Evolutionary conservation across 2,888 invertebrate genomes (phyloP).

Genomic region (Ornithoptera alexandrae): DNA sequence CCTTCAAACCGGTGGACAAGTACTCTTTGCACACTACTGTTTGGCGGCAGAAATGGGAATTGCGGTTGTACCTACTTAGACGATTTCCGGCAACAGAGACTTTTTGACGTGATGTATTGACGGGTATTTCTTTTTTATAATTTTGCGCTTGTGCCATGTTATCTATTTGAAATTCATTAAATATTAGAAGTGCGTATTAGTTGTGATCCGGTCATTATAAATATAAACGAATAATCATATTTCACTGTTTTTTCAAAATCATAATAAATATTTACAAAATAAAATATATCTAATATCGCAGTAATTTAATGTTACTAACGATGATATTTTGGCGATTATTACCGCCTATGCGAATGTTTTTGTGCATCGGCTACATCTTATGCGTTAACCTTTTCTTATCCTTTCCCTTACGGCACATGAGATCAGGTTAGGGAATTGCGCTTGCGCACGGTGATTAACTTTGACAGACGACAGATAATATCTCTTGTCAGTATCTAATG

Average conservation of each 20-base stretch:
- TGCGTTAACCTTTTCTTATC: background rate
- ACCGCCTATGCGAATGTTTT: background rate
- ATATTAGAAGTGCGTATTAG: no score
- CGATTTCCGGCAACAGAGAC: no score
- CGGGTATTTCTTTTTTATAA: no score
- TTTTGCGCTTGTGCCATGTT: no score
- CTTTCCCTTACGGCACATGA: conserved; percentile 1
- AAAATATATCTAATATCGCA: background rate
- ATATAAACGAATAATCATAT: no score
- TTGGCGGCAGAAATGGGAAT: no score
- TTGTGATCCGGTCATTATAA: no score
- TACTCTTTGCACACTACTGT: no score
- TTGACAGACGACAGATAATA: background rate
- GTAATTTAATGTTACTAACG: background rate
- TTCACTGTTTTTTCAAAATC: background rate
- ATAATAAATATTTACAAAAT: background rate
- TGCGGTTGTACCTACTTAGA: no score
- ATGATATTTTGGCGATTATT: background rate
- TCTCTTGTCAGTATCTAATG: background rate
- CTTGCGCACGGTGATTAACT: background rate
- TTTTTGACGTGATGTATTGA: no score
- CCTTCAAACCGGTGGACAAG: no score
- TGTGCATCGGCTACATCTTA: background rate
- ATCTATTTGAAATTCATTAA: no score
- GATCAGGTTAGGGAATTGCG: background rate